These are phyloP conservation scores for Thripadectes ignobilis DNA, from an alignment of 2,797 vertebrate genomes.

Conservation along the genomic window DNA sequence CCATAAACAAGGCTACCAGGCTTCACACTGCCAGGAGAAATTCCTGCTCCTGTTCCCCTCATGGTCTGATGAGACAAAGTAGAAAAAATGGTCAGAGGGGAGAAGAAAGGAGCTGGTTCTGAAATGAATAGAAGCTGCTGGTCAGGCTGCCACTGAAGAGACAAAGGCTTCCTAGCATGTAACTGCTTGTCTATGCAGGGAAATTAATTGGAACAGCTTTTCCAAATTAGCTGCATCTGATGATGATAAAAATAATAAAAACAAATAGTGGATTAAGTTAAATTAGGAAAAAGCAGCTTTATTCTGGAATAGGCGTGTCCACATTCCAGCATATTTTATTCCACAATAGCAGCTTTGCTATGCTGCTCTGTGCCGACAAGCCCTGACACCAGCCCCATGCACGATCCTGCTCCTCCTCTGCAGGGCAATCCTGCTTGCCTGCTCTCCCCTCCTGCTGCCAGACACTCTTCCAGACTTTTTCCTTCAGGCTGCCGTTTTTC, in stretches of 20 bases:
- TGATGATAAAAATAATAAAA: constrained; percentile 73
- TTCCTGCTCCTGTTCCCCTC: not conserved
- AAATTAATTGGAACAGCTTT: constrained; percentile 71
- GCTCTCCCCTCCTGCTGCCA: not conserved
- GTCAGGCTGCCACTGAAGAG: constrained; percentile 52
- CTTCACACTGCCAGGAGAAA: not conserved
- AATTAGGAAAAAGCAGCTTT: constrained; percentile 70
- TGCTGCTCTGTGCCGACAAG: constrained; percentile 48
- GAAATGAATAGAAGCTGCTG: constrained; percentile 62
- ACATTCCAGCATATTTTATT: constrained; percentile 70
- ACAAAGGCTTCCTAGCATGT: constrained; percentile 62
- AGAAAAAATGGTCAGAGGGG: constrained; percentile 7
- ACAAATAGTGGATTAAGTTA: constrained; percentile 74
- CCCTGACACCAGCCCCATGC: not conserved
- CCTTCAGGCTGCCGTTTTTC: not conserved
- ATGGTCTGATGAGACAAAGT: constrained; percentile 23
- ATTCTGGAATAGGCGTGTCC: constrained; percentile 64
- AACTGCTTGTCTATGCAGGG: constrained; percentile 63
- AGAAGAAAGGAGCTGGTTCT: constrained; percentile 52
- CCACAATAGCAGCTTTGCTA: constrained; percentile 64
- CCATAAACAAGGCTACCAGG: not conserved
- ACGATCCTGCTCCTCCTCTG: not conserved
- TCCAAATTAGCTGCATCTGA: constrained; percentile 71
- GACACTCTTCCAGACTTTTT: not conserved
- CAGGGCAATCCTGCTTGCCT: constrained; percentile 14